Evolutionary conservation across 2,888 invertebrate genomes (phyloP).

Genomic region (Protonemura montana): DNA sequence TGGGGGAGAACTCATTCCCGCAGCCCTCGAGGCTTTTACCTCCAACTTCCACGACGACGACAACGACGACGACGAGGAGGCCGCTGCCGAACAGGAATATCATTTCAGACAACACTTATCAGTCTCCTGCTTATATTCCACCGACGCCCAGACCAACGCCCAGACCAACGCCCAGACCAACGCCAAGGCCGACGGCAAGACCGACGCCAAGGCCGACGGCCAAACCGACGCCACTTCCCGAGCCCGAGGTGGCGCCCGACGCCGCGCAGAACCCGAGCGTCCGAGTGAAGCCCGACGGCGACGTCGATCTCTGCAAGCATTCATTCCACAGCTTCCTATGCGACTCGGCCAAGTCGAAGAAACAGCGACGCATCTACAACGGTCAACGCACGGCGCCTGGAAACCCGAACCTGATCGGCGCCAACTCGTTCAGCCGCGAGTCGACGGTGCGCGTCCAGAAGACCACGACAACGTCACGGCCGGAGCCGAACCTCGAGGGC

Average conservation of each 20-base stretch:
- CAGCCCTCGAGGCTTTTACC: constrained; percentile 48
- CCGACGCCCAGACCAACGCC: too few species aligned
- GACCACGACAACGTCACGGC: too few species aligned
- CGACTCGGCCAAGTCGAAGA: constrained; percentile 53
- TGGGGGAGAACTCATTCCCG: constrained; percentile 53
- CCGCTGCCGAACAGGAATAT: neutral
- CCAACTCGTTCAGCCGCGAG: too few species aligned
- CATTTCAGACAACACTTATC: neutral
- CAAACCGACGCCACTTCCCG: neutral
- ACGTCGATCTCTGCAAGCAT: constrained; percentile 45
- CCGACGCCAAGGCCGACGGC: too few species aligned
- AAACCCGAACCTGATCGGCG: constrained; percentile 33
- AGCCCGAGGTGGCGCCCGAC: constrained; percentile 22
- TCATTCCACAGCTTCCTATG: constrained; percentile 52
- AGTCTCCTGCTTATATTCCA: neutral
- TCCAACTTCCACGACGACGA: constrained; percentile 40
- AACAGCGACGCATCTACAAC: constrained; percentile 53
- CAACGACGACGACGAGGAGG: neutral
- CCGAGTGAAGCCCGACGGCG: neutral
- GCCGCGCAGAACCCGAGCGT: constrained; percentile 34
- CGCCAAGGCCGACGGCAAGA: too few species aligned
- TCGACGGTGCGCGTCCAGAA: too few species aligned
- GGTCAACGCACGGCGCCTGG: constrained; percentile 47
- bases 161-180: neutral
- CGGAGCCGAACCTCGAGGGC: constrained; percentile 40